A percentile compares a stretch with the other conserved stretches of the same genome.
Evolutionary conservation across 2,113 vertebrate species (phyloP).

Genomic region (Dicentrarchus labrax): DNA sequence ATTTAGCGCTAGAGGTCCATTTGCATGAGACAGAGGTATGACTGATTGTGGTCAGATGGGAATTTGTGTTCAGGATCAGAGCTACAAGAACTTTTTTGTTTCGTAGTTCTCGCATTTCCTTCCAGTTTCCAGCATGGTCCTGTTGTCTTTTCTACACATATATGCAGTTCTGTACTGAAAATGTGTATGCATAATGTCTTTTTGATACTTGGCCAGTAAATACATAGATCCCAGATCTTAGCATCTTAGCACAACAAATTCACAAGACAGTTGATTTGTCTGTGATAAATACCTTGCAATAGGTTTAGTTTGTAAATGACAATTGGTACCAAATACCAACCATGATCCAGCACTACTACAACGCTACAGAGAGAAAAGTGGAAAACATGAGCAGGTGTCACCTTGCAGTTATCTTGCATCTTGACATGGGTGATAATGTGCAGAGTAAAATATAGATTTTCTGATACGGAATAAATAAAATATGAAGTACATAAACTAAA

Average conservation of each 20-base stretch:
- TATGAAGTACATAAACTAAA: neutral
- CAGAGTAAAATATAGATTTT: neutral
- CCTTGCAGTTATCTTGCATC: neutral
- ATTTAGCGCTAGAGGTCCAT: conserved; percentile 17
- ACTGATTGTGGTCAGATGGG: neutral
- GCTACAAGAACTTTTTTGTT: neutral
- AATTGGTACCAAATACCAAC: neutral
- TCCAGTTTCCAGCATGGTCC: neutral
- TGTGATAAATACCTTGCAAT: neutral
- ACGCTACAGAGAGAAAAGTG: neutral
- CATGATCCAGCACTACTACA: neutral
- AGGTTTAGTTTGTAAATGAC: neutral
- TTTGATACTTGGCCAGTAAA: neutral
- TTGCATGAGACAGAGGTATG: conserved; percentile 15
- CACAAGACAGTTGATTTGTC: neutral
- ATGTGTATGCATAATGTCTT: neutral
- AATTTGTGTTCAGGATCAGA: conserved; percentile 10
- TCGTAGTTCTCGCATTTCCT: neutral
- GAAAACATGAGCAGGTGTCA: neutral
- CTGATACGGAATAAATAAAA: neutral
- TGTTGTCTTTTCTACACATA: neutral
- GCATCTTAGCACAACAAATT: neutral
- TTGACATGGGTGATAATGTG: neutral
- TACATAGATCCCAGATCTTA: neutral
- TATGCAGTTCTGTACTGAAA: neutral